These are phyloP conservation scores for Nicator chloris DNA, from an alignment of 2,113 vertebrate species.

Conservation along the genomic window DNA sequence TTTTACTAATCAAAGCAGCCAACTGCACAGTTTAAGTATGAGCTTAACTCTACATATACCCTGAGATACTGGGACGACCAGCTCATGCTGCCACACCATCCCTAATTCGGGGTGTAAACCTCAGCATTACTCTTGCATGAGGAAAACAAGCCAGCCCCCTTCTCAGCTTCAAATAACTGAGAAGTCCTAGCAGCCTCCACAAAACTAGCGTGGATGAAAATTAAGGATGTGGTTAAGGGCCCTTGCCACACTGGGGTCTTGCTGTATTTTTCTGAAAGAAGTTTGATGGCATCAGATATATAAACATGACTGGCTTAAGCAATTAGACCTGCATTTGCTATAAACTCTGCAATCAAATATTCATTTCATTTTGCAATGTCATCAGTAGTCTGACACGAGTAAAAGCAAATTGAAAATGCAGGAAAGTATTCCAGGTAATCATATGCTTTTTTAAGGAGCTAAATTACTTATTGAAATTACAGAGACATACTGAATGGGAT, in stretches of 20 bases:
- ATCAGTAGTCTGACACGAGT: conserved; percentile 14
- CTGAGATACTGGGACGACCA: not conserved
- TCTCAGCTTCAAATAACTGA: not conserved
- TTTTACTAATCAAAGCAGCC: not conserved
- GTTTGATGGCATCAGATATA: not conserved
- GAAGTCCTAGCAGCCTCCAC: not conserved
- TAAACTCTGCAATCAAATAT: conserved; percentile 38
- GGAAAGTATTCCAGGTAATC: conserved; percentile 15
- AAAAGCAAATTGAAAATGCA: conserved; percentile 27
- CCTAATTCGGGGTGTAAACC: not conserved
- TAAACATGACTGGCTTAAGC: not conserved
- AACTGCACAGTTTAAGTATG: not conserved
- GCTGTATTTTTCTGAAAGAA: not conserved
- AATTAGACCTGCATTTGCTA: conserved; percentile 14
- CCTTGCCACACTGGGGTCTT: not conserved
- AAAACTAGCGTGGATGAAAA: not conserved
- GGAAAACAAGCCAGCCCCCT: not conserved
- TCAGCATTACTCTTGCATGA: not conserved
- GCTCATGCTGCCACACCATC: not conserved
- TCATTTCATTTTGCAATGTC: conserved; percentile 28
- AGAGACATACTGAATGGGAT: not conserved
- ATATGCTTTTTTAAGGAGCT: not conserved
- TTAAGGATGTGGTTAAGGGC: not conserved
- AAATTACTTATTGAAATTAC: not conserved
- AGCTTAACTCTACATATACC: not conserved